Percentiles rank a stretch among this genome's conserved stretches.
Evolutionary conservation across 2,797 vertebrate genomes (phyloP).

Genomic region (Meda fulgida): DNA sequence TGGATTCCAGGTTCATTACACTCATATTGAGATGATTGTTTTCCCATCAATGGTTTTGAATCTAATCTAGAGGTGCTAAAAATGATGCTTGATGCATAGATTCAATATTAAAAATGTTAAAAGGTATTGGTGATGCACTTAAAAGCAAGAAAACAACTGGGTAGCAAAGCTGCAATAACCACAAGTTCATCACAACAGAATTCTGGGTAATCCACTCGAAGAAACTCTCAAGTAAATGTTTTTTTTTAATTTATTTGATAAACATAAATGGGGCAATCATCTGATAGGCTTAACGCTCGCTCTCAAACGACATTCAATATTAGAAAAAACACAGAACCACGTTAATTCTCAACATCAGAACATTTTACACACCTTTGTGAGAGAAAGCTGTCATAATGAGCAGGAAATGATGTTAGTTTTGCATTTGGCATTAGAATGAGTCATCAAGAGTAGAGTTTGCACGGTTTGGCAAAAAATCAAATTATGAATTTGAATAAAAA

Average conservation of each 20-base stretch:
- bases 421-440: background rate
- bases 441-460: background rate
- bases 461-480: background rate
- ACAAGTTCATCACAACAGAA: background rate
- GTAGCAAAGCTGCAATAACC: constrained; percentile 3
- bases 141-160: constrained; percentile 7
- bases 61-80: background rate
- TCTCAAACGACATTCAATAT: background rate
- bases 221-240: background rate
- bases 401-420: background rate
- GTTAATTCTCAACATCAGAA: background rate
- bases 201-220: background rate
- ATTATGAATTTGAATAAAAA: too few relatives aligned
- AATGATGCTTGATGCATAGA: background rate
- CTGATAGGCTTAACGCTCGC: background rate
- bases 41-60: background rate
- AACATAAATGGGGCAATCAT: background rate
- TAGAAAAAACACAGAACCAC: background rate
- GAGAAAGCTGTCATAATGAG: background rate
- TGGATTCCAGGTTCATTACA: background rate
- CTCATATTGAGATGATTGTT: background rate
- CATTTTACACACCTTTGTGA: background rate
- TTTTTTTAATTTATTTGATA: background rate
- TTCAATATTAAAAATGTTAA: constrained; percentile 6
- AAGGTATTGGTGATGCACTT: background rate